Conservation (phyloP, 2,797 vertebrate genomes). For the Phyllotis vaccarum region DNA sequence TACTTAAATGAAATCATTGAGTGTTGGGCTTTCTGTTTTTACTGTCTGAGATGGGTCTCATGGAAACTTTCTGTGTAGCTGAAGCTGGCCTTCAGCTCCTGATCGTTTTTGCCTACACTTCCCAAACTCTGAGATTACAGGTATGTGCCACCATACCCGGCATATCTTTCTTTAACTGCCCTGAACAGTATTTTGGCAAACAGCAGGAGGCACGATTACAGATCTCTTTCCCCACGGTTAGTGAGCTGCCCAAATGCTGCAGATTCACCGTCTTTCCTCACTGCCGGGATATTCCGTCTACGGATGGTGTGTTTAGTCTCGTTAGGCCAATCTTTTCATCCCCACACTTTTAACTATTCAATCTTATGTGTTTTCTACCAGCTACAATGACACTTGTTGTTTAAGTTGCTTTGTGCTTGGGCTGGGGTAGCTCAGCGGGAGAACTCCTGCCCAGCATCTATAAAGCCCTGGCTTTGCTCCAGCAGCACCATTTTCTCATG, state of each 20-base stretch:
- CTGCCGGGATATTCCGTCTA: not conserved
- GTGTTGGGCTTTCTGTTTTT: not conserved
- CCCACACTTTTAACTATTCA: not conserved
- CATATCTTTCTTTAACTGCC: not conserved
- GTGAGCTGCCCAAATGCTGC: too few relatives aligned
- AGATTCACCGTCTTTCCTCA: not conserved
- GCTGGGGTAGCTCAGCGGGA: not conserved
- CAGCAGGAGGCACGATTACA: not conserved
- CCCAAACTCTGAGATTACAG: not conserved
- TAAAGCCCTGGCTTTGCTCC: not conserved
- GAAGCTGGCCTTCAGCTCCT: not conserved
- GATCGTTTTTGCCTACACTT: not conserved
- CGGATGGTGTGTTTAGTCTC: not conserved
- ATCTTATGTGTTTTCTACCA: not conserved
- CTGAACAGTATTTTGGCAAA: not conserved
- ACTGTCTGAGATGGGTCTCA: not conserved
- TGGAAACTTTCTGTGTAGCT: not conserved
- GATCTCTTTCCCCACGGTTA: not conserved
- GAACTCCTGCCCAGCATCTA: not conserved
- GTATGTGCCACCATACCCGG: not conserved
- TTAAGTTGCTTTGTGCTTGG: not conserved
- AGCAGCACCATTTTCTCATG: not conserved
- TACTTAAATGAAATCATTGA: not conserved
- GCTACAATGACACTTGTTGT: not conserved
- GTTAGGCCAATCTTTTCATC: not conserved